A percentile compares a stretch with the other conserved stretches of the same genome.
These are phyloP conservation scores for Dendrolimus kikuchii DNA, from an alignment of 1,140 invertebrate genomes.

Conservation along the genomic window DNA sequence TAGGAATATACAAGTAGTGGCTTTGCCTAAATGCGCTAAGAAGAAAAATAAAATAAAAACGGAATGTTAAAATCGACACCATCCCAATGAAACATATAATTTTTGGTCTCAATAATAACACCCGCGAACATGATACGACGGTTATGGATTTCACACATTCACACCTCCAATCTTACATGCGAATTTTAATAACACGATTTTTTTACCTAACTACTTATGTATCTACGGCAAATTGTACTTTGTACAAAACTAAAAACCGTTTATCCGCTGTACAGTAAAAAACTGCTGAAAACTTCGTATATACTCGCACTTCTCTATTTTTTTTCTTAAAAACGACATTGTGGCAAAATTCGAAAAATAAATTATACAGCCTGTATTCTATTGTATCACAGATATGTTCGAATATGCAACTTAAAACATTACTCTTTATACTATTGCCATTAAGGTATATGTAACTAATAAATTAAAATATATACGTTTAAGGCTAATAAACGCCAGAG, in stretches of 20 bases:
- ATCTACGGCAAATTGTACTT: constrained; percentile 68
- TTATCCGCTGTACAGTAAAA: constrained; percentile 50
- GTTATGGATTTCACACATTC: constrained; percentile 50
- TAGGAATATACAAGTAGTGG: constrained; percentile 64
- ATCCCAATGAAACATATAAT: constrained; percentile 68
- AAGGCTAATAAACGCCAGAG: constrained; percentile 4
- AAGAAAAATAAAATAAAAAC: constrained; percentile 46
- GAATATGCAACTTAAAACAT: constrained; percentile 54
- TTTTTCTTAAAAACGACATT: constrained; percentile 26
- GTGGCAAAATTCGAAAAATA: constrained; percentile 48
- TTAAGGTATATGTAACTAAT: constrained; percentile 31
- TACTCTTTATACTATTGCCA: constrained; percentile 45
- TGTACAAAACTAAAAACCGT: constrained; percentile 63
- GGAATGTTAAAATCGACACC: constrained; percentile 71
- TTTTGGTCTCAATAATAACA: constrained; percentile 70
- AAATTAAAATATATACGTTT: constrained; percentile 36
- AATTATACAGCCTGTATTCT: constrained; percentile 44
- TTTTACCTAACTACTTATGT: constrained; percentile 69
- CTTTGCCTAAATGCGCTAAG: constrained; percentile 53
- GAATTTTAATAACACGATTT: constrained; percentile 52
- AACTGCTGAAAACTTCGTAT: constrained; percentile 36
- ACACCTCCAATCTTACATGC: constrained; percentile 58
- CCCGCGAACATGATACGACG: constrained; percentile 49
- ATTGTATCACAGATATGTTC: constrained; percentile 69
- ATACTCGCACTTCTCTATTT: constrained; percentile 20